phyloP scores from a whole-genome alignment of 2,888 invertebrate genomes.

The Agelastica alni region DNA sequence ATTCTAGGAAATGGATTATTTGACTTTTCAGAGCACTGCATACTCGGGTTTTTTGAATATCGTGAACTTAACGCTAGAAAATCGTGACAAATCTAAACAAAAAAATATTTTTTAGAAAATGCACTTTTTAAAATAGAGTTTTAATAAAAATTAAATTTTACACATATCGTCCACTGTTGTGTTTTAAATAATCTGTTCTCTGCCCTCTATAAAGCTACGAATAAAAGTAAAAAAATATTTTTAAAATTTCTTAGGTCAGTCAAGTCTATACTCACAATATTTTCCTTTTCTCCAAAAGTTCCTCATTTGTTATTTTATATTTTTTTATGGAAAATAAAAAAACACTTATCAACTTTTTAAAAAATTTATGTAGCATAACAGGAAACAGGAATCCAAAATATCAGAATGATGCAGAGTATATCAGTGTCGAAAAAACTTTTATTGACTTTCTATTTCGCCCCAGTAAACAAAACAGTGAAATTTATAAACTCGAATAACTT shows the following conservation, averaged over 20 bases:
- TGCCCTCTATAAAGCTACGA: no score
- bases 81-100: neutral
- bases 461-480: conserved; percentile 1
- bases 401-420: neutral
- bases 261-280: no score
- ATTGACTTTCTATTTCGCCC: conserved; percentile 7
- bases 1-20: conserved; percentile 41
- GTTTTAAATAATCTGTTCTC: no score
- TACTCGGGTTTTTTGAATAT: neutral
- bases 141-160: no score
- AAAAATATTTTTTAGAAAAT: no score
- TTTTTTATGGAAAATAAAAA: no score
- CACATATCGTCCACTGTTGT: no score
- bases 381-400: neutral
- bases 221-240: no score
- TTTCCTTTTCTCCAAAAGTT: no score
- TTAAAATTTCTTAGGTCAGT: no score
- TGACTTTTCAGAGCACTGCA: conserved; percentile 15
- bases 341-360: conserved; percentile 7
- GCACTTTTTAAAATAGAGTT: no score
- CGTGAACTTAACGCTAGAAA: neutral
- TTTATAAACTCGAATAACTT: neutral
- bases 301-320: no score
- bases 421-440: conserved; percentile 8
- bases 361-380: conserved; percentile 12